These are phyloP conservation scores for Ivindomyrus marchei DNA, from an alignment of 2,113 vertebrate genomes.

Conservation along the genomic window DNA sequence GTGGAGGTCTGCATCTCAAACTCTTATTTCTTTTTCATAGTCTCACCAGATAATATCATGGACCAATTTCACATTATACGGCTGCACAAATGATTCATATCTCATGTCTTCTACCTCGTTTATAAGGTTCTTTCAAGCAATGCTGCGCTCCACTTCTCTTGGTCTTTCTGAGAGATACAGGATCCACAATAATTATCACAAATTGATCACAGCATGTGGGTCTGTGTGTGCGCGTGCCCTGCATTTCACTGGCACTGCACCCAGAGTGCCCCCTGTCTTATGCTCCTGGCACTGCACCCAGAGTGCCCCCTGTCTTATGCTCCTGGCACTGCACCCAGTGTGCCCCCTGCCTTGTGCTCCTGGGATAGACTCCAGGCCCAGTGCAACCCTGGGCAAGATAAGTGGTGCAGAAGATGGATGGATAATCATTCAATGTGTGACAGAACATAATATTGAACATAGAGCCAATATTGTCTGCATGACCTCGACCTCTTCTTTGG, in stretches of 20 bases:
- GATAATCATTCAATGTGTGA: background rate
- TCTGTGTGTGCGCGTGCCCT: background rate
- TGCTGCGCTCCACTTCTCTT: background rate
- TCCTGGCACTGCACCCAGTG: background rate
- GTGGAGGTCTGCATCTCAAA: background rate
- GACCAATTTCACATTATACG: background rate
- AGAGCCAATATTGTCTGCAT: background rate
- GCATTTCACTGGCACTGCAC: background rate
- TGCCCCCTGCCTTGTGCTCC: background rate
- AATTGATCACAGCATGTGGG: background rate
- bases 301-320: background rate
- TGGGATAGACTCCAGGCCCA: background rate
- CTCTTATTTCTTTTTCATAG: background rate
- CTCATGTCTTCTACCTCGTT: background rate
- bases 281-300: background rate
- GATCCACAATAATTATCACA: background rate
- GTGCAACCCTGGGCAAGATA: background rate
- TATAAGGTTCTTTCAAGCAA: background rate
- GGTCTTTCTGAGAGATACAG: background rate
- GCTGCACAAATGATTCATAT: background rate
- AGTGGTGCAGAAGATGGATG: background rate
- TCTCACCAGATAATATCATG: background rate
- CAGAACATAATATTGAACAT: background rate
- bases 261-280: background rate
- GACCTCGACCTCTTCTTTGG: background rate